Evolutionary conservation across 2,888 invertebrate genomes (phyloP).

Genomic region (Seladonia tumulorum): DNA sequence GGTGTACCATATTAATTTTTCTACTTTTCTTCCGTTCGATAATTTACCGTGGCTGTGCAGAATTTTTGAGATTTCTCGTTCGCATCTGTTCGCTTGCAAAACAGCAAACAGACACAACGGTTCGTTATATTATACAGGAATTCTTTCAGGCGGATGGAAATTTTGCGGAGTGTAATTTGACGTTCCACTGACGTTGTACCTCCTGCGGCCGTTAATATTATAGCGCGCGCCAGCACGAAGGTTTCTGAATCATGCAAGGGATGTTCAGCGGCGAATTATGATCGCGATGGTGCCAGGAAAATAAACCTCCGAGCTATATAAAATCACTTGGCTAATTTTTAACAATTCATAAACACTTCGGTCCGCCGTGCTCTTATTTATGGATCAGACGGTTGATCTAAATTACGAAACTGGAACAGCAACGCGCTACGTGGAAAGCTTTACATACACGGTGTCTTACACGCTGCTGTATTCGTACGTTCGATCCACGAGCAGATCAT

Average conservation of each 20-base stretch:
- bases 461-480: not conserved
- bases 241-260: conserved; percentile 6
- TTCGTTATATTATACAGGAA: not conserved
- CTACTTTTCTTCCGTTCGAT: too few relatives aligned
- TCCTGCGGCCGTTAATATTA: not conserved
- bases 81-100: too few relatives aligned
- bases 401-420: not conserved
- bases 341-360: not conserved
- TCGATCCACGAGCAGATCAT: not conserved
- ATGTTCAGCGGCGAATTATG: conserved; percentile 17
- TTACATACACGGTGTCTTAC: not conserved
- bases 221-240: not conserved
- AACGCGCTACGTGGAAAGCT: not conserved
- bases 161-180: not conserved
- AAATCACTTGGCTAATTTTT: not conserved
- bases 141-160: not conserved
- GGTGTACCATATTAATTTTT: too few relatives aligned
- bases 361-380: not conserved
- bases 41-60: too few relatives aligned
- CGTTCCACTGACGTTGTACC: not conserved
- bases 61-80: too few relatives aligned
- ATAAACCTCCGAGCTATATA: not conserved
- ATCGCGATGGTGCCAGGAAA: conserved; percentile 22
- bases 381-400: not conserved
- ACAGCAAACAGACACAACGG: not conserved